Conservation (phyloP, 2,797 vertebrate species). For the Aplochiton taeniatus region DNA sequence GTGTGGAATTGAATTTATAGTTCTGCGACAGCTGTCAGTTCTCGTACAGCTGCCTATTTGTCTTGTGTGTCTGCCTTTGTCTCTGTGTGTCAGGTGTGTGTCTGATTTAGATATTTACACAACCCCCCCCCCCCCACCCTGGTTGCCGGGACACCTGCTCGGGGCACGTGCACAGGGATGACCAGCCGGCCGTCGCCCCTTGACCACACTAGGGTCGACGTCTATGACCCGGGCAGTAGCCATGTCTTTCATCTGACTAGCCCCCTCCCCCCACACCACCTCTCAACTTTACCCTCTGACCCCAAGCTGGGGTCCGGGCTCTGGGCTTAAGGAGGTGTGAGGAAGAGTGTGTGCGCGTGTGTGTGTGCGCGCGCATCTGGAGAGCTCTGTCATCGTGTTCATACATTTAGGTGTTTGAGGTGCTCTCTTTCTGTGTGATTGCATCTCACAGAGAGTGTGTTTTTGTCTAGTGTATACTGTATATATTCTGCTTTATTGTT, state of each 20-base stretch:
- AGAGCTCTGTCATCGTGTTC: neutral
- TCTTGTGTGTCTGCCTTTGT: neutral
- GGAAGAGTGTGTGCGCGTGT: neutral
- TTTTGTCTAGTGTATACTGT: constrained; percentile 5
- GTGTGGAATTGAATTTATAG: neutral
- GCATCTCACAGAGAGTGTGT: neutral
- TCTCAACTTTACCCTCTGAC: constrained; percentile 25
- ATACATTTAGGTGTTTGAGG: too few species aligned
- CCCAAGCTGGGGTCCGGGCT: constrained; percentile 14
- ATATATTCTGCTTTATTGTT: too few species aligned
- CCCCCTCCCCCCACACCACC: constrained; percentile 27
- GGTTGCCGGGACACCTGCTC: constrained; percentile 67
- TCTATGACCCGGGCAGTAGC: constrained; percentile 47
- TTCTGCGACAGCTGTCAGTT: too few species aligned
- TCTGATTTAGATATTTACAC: constrained; percentile 33
- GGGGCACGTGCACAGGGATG: constrained; percentile 51
- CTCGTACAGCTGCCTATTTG: too few species aligned
- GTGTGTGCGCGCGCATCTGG: neutral
- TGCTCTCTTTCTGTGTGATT: neutral
- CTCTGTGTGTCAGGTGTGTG: neutral
- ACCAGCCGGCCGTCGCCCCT: constrained; percentile 44
- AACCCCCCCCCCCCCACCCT: constrained; percentile 23
- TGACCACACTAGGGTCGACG: constrained; percentile 37
- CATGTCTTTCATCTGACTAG: constrained; percentile 47
- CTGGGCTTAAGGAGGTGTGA: neutral